Percentiles rank a stretch among this genome's conserved stretches.
phyloP scores from a whole-genome alignment of 2,797 vertebrate species.

The Poeciliopsis turneri region DNA sequence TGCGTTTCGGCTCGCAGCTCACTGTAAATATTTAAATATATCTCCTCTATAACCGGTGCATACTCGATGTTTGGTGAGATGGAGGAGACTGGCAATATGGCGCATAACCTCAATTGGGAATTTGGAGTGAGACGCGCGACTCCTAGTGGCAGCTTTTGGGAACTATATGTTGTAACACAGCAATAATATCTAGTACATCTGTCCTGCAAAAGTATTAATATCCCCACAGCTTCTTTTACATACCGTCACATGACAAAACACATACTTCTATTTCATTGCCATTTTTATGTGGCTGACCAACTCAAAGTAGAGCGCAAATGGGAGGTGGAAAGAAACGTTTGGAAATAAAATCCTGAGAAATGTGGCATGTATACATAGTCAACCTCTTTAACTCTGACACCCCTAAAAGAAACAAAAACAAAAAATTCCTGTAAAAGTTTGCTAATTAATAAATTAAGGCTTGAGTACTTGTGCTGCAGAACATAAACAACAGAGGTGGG shows the following conservation, averaged over 20 bases:
- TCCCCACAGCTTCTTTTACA: background rate
- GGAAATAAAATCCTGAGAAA: background rate
- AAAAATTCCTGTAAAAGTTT: background rate
- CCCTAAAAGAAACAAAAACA: background rate
- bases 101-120: constrained; percentile 64
- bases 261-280: background rate
- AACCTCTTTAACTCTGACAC: background rate
- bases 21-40: constrained; percentile 57
- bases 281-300: background rate
- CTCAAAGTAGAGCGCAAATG: background rate
- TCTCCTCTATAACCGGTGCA: constrained; percentile 76
- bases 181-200: background rate
- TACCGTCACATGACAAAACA: background rate
- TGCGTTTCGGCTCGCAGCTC: constrained; percentile 51
- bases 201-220: background rate
- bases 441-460: background rate
- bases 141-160: constrained; percentile 29
- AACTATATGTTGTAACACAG: background rate
- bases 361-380: background rate
- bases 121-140: constrained; percentile 50
- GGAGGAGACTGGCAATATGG: constrained; percentile 86
- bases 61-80: constrained; percentile 80
- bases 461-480: background rate
- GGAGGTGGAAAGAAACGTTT: background rate
- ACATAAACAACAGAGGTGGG: background rate